phyloP scores from a whole-genome alignment of 2,888 invertebrate genomes.

The Urechis unicinctus region DNA sequence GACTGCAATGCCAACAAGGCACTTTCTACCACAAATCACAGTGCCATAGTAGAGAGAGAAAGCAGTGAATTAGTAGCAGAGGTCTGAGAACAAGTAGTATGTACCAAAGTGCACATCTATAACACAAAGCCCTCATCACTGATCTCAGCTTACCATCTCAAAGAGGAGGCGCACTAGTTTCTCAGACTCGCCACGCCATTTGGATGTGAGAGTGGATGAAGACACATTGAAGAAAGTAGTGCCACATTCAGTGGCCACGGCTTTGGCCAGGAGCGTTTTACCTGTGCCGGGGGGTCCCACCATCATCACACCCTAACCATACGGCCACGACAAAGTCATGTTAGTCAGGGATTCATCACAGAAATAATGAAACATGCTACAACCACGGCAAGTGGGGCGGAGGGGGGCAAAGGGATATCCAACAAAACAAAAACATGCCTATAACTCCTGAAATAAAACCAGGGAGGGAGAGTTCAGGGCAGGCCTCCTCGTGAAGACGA shows the following conservation, averaged over 20 bases:
- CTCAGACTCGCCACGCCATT: conserved; percentile 98
- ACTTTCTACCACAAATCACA: too few relatives aligned
- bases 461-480: too few relatives aligned
- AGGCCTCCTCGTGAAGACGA: too few relatives aligned
- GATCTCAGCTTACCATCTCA: conserved; percentile 71
- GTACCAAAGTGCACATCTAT: neutral
- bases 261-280: conserved; percentile 54
- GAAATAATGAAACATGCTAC: neutral
- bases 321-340: neutral
- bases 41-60: neutral
- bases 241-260: conserved; percentile 56
- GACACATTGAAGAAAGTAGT: conserved; percentile 69
- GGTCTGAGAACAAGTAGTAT: too few relatives aligned
- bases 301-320: conserved; percentile 39
- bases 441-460: too few relatives aligned
- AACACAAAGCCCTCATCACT: neutral
- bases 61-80: neutral
- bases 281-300: conserved; percentile 55
- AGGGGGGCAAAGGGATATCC: too few relatives aligned
- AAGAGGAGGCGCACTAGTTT: conserved; percentile 92
- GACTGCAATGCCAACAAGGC: too few relatives aligned
- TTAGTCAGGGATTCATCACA: too few relatives aligned
- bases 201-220: conserved; percentile 91
- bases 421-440: too few relatives aligned
- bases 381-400: neutral